These are phyloP conservation scores for Orientallactaga sibirica DNA, from an alignment of 2,797 vertebrate genomes.

Conservation along the genomic window DNA sequence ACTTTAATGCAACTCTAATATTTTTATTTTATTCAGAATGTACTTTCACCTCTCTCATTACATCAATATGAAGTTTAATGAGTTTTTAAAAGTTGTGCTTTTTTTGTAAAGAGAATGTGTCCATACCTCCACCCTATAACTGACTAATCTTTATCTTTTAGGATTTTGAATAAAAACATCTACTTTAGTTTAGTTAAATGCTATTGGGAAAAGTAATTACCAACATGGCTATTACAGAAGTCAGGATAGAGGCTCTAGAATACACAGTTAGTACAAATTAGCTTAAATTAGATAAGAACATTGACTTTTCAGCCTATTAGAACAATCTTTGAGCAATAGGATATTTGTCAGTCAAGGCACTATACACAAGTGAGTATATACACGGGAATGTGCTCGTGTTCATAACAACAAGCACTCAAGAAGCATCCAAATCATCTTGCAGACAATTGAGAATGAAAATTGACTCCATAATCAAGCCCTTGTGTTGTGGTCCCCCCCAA, in stretches of 20 bases:
- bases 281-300: neutral
- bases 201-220: neutral
- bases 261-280: neutral
- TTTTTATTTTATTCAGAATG: neutral
- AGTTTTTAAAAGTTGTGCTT: neutral
- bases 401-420: neutral
- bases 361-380: neutral
- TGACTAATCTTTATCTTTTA: neutral
- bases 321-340: neutral
- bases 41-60: neutral
- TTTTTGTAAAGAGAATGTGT: neutral
- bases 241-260: neutral
- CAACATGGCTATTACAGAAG: neutral
- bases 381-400: neutral
- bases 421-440: neutral
- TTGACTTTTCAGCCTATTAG: neutral
- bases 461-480: neutral
- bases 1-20: neutral
- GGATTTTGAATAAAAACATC: neutral
- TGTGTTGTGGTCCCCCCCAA: no score
- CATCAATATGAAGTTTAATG: neutral
- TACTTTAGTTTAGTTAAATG: neutral
- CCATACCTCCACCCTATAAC: neutral
- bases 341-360: neutral
- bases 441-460: neutral